Base-by-base conservation (phyloP, 2,113 vertebrate genomes). In the Rissa tridactyla region DNA sequence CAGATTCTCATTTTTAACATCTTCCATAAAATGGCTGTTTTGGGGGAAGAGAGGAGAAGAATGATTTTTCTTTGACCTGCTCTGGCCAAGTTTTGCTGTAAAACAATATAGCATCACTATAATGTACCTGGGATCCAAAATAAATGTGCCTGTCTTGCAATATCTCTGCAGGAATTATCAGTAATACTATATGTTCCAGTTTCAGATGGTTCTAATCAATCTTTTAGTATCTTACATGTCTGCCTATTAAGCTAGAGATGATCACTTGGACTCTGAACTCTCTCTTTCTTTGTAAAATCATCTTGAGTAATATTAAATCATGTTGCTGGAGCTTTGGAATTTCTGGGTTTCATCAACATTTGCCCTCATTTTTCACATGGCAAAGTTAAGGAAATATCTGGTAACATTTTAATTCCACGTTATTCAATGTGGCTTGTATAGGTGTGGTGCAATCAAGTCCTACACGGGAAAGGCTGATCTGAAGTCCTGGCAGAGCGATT, bases 381-480 rank as follows among this genome's bases (percentile, higher is more conserved):
- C 47, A 90, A 92, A 94, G 69, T 47, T 73, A 95, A 97, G 97
- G 96, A 97, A 97, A 95, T 97, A 95, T 96, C 96, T 96, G 95
- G 97, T 97, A 97, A 98, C 96, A 95, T 92, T 96, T 96, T 96
- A 97, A 97, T 97, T 97, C 96, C 82, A 69, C 17, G 2, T 96
- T 96, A 95, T 95, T 97, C 94, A 51, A 2, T 92, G 92, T 72
- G 66, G 95, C 93, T 97, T 97, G 86, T 93, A 89, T 97, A 98
- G 98, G 98, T 98, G 98, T 98, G 97, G 97, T 96, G 68, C 86
- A 87, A 96, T 82, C 36, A 78, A 97, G 91, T 78, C 86, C 94
- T 87, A 75, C 44, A 82, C 86, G 97, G 97, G 97, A 98, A 98
- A 97, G 96, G 96, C 93, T 98, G 97, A 98, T 97, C 94, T 97